A percentile compares a stretch with the other conserved stretches of the same genome.
Evolutionary conservation across 2,113 vertebrate genomes (phyloP).

Genomic region (Promerops cafer): DNA sequence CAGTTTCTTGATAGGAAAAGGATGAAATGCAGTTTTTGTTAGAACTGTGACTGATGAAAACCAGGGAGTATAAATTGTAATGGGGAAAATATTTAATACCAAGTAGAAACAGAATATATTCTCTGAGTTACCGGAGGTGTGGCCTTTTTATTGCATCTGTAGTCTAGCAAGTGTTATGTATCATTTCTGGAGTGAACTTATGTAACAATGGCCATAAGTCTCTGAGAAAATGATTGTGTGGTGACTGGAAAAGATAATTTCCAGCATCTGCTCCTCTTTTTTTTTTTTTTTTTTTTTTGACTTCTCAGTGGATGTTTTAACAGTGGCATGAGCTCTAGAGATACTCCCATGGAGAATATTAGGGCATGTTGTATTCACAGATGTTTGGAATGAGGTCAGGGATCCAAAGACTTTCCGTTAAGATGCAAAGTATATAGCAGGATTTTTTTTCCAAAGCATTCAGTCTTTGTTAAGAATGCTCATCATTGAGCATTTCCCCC

Average conservation of each 20-base stretch:
- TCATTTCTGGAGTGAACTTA: neutral
- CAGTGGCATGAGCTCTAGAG: neutral
- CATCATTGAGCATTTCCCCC: neutral
- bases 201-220: neutral
- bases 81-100: neutral
- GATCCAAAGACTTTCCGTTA: constrained; percentile 24
- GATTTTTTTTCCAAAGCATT: neutral
- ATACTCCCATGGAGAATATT: neutral
- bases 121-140: neutral
- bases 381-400: constrained; percentile 24
- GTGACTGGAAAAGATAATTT: neutral
- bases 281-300: neutral
- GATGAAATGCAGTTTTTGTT: neutral
- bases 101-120: neutral
- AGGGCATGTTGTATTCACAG: neutral
- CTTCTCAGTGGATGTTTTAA: neutral
- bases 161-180: neutral
- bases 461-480: neutral
- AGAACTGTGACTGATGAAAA: neutral
- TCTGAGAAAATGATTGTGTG: neutral
- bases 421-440: neutral
- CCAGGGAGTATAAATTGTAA: neutral
- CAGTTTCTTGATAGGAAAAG: neutral
- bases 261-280: neutral
- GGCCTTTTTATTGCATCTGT: neutral